Base-by-base conservation (phyloP, 2,797 vertebrate species). In the Takifugu rubripes region DNA sequence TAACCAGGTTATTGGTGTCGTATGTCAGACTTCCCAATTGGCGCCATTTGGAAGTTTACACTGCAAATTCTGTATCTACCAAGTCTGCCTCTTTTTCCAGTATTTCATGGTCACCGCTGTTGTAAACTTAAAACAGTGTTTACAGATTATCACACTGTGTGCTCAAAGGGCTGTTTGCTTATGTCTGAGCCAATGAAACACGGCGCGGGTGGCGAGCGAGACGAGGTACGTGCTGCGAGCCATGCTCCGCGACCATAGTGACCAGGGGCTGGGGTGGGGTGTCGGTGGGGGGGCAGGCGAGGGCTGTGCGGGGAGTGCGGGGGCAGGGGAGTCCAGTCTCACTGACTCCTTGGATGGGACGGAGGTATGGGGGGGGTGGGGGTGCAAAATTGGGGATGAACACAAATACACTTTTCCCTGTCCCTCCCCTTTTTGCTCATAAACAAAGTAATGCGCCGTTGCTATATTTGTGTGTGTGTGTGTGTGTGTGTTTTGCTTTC, bases 201-300 rank as follows among this genome's bases (percentile, higher is more conserved):
- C 77, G 77, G 70, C 72, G 64, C 68, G 70, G 71, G 75, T 53
- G 61, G 64, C 59, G 53, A 75, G 75, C 63, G 82, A 87, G 82
- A 90, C 83, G 72, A 88, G 88, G 90, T 93, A 92, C 92, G 91
- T 92, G 92, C 92, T 67, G 84, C 59, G 43, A 86, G 87, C 89
- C 91, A 92, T 91, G 92, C 88, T 89, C 82, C 79, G 45, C 72
- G 69, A 78, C 62, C 69, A 81, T 72, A 68, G 68, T 73, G 10
- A 29, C 7, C 75, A 75, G 75, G 82, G 76, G 68, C 60, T 68
- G 70, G 52, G 72, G 85, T 77, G 81, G 84, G 76, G 85, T 77
- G 81, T 83, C 73, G 74, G 81, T 82, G 9, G 36, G 36, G 36
- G 31, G 31, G 31, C 31, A 21, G 21, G 21, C 74, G 65, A 75